Evolutionary conservation across 1,140 invertebrate species (phyloP).

Genomic region (Drosophila mauritiana): DNA sequence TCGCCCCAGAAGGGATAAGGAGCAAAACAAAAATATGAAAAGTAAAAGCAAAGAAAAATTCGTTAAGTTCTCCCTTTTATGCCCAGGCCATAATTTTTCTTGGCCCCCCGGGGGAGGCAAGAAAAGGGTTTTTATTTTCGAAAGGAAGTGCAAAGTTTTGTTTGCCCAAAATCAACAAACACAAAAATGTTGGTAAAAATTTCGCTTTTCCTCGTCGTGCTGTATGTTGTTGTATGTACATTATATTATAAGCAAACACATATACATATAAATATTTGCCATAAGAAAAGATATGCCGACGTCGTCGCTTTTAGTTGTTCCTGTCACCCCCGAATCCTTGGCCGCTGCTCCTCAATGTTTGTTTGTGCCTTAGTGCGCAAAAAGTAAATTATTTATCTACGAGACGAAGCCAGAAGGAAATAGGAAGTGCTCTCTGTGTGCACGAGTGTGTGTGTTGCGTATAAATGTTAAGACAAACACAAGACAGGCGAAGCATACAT

Average conservation of each 20-base stretch:
- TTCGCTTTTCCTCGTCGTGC: constrained; percentile 10
- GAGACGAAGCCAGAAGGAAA: constrained; percentile 60
- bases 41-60: constrained; percentile 70
- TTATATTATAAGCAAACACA: constrained; percentile 77
- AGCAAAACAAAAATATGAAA: constrained; percentile 48
- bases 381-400: constrained; percentile 83
- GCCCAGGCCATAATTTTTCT: neutral
- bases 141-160: constrained; percentile 71
- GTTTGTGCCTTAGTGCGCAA: constrained; percentile 78
- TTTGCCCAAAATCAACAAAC: constrained; percentile 76
- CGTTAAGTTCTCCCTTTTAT: constrained; percentile 27
- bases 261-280: constrained; percentile 76
- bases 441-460: constrained; percentile 20
- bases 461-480: constrained; percentile 79
- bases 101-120: constrained; percentile 7
- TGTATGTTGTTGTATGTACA: constrained; percentile 44
- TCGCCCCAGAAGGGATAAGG: constrained; percentile 21
- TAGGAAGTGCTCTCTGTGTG: constrained; percentile 48
- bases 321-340: constrained; percentile 1
- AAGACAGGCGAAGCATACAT: constrained; percentile 57
- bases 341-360: constrained; percentile 48
- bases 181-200: constrained; percentile 59
- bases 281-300: constrained; percentile 71
- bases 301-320: constrained; percentile 56
- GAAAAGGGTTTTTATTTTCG: constrained; percentile 57